These are phyloP conservation scores for Sebastes alutus DNA, from an alignment of 2,797 vertebrate genomes.

Conservation along the genomic window DNA sequence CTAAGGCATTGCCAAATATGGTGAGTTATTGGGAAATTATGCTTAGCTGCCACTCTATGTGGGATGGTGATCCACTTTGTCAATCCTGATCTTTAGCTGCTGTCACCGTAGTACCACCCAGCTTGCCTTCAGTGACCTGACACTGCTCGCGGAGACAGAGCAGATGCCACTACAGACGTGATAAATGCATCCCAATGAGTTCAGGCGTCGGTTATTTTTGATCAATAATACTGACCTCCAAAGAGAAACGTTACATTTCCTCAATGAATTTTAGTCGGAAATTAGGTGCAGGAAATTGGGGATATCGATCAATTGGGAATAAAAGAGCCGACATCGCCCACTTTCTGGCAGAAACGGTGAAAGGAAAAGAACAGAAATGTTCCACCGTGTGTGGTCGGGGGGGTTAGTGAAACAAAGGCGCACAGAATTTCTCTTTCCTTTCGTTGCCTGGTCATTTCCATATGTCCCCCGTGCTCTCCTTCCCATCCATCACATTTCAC, in stretches of 20 bases:
- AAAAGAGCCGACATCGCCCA: not conserved
- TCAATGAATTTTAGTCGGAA: not conserved
- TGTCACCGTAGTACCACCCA: constrained; percentile 64
- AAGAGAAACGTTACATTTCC: constrained; percentile 27
- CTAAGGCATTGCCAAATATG: constrained; percentile 74
- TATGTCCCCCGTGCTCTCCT: constrained; percentile 72
- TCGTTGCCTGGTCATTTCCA: constrained; percentile 76
- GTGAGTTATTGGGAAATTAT: constrained; percentile 73
- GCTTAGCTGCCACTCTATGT: constrained; percentile 67
- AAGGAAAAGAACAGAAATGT: not conserved
- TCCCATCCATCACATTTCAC: constrained; percentile 83
- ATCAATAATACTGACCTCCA: constrained; percentile 47
- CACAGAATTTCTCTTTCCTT: constrained; percentile 51
- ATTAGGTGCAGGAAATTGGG: not conserved
- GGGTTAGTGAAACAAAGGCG: constrained; percentile 57
- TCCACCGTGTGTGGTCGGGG: constrained; percentile 31
- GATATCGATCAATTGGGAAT: constrained; percentile 6
- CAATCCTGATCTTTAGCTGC: constrained; percentile 71
- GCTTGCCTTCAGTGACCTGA: constrained; percentile 32
- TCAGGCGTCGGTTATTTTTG: constrained; percentile 12
- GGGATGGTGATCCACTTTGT: constrained; percentile 73
- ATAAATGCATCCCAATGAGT: constrained; percentile 52
- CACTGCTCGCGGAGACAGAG: constrained; percentile 15
- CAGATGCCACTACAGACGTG: constrained; percentile 31
- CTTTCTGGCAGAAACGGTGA: not conserved